Conservation (phyloP, 2,888 invertebrate genomes). For the Anaspis maculata region DNA sequence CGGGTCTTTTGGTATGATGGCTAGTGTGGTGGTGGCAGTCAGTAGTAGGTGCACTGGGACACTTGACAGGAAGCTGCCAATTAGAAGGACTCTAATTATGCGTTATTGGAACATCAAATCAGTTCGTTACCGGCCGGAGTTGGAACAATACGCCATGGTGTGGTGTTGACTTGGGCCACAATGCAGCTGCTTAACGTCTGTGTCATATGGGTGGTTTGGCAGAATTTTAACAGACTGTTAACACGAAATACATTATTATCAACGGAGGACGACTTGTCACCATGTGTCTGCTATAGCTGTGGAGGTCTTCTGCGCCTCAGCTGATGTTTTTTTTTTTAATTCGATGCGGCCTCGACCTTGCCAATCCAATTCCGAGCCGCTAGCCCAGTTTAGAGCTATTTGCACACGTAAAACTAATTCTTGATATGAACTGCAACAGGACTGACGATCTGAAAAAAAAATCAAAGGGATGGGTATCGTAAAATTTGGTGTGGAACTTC, state of each 20-base stretch:
- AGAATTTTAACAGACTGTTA: constrained; percentile 36
- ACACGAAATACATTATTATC: constrained; percentile 31
- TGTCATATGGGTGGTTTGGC: constrained; percentile 33
- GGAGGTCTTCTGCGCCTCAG: no score
- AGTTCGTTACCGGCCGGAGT: constrained; percentile 18
- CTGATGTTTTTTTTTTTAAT: no score
- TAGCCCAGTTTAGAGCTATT: no score
- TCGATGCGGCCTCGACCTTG: no score
- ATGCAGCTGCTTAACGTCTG: constrained; percentile 28
- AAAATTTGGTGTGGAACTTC: no score
- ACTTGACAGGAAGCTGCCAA: constrained; percentile 36
- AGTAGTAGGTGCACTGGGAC: constrained; percentile 19
- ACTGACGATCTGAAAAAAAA: no score
- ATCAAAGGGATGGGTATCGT: no score
- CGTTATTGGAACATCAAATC: constrained; percentile 27
- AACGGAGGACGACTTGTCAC: constrained; percentile 28
- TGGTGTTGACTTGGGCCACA: constrained; percentile 20
- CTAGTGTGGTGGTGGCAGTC: no score
- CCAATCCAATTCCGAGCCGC: no score
- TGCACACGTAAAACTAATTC: no score
- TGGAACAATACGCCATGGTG: constrained; percentile 8
- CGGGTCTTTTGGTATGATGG: no score
- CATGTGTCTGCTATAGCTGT: constrained; percentile 19
- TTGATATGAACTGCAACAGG: no score
- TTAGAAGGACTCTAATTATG: constrained; percentile 32